Percentiles rank a stretch among this genome's conserved stretches.
These are phyloP conservation scores for Tridacna gigas DNA, from an alignment of 2,888 invertebrate genomes.

Conservation along the genomic window DNA sequence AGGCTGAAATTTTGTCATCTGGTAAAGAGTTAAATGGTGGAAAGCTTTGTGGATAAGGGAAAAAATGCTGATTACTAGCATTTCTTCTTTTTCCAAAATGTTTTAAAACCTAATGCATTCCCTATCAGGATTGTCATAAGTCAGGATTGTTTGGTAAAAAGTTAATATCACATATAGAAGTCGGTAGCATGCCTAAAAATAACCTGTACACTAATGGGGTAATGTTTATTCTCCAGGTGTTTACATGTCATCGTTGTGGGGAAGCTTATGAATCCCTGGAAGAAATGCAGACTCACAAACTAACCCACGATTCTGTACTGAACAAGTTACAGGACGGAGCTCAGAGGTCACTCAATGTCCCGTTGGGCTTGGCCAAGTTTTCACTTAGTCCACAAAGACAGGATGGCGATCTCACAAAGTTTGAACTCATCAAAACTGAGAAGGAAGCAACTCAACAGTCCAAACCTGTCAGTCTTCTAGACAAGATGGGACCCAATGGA, in stretches of 20 bases:
- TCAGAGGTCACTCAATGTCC: slow-evolving; percentile 31
- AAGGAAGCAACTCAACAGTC: slow-evolving; percentile 21
- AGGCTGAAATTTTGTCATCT: too few relatives aligned
- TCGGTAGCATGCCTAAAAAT: too few relatives aligned
- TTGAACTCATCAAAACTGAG: slow-evolving; percentile 37
- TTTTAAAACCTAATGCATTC: too few relatives aligned
- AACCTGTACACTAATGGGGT: too few relatives aligned
- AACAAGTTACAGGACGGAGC: slow-evolving; percentile 59
- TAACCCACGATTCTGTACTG: slow-evolving; percentile 65
- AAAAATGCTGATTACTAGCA: too few relatives aligned
- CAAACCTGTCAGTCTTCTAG: slow-evolving; percentile 25
- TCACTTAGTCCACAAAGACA: slow-evolving; percentile 67
- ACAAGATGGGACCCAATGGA: slow-evolving; percentile 40
- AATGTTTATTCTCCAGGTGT: slow-evolving; percentile 56
- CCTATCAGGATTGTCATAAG: too few relatives aligned
- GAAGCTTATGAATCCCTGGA: slow-evolving; percentile 75
- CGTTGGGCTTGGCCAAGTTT: slow-evolving; percentile 72
- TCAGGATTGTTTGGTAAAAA: too few relatives aligned
- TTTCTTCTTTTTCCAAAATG: too few relatives aligned
- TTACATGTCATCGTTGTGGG: slow-evolving; percentile 75
- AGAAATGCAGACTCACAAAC: slow-evolving; percentile 73
- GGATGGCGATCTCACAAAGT: slow-evolving; percentile 34
- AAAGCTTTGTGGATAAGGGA: too few relatives aligned
- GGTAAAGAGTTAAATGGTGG: too few relatives aligned
- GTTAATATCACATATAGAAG: too few relatives aligned